Conservation (phyloP, 2,113 vertebrate genomes). For the Ancistrus triradiatus region DNA sequence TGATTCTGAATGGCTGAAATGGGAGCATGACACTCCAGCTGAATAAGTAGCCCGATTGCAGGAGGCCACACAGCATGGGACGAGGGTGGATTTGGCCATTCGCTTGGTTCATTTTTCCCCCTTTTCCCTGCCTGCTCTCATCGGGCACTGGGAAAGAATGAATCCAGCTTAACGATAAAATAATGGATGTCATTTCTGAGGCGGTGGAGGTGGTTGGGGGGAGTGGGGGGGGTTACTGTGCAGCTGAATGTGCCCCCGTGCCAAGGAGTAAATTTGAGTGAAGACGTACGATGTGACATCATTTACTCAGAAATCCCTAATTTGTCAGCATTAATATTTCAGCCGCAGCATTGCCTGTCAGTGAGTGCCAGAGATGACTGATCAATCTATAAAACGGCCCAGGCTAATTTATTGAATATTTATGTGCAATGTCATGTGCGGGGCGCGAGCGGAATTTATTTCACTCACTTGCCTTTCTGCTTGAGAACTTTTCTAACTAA, state of each 20-base stretch:
- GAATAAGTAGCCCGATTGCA: conserved; percentile 38
- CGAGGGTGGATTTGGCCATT: conserved; percentile 41
- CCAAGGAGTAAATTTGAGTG: conserved; percentile 98
- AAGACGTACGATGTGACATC: conserved; percentile 97
- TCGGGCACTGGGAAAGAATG: conserved; percentile 48
- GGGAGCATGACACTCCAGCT: not conserved
- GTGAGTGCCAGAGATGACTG: conserved; percentile 95
- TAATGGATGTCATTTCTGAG: conserved; percentile 73
- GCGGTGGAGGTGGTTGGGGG: conserved; percentile 58
- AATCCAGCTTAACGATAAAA: conserved; percentile 65
- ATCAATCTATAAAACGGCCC: conserved; percentile 95
- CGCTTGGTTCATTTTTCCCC: conserved; percentile 43
- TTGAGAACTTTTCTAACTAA: conserved; percentile 77
- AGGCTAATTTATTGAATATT: conserved; percentile 99
- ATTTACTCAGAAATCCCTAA: conserved; percentile 99
- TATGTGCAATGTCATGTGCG: conserved; percentile 96
- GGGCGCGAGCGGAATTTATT: conserved; percentile 88
- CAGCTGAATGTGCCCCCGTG: conserved; percentile 66
- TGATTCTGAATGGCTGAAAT: conserved; percentile 26
- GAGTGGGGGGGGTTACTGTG: conserved; percentile 56
- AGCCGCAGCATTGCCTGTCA: conserved; percentile 94
- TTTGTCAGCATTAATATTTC: conserved; percentile 99
- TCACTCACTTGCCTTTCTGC: conserved; percentile 73
- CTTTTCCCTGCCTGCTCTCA: conserved; percentile 5
- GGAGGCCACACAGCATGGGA: conserved; percentile 5